Base-by-base conservation (phyloP, 1,140 invertebrate genomes). In the Coboldia fuscipes region DNA sequence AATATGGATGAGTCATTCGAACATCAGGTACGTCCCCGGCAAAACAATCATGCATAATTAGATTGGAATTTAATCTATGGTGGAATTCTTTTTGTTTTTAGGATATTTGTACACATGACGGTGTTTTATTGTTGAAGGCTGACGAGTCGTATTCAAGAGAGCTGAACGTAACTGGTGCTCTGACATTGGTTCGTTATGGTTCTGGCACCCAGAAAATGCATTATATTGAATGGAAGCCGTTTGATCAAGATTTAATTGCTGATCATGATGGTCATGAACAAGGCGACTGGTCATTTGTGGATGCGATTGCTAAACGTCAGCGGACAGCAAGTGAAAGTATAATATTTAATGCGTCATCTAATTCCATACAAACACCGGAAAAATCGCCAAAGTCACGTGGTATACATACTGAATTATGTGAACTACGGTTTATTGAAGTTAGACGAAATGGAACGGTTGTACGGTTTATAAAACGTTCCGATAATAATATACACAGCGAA, bases 161-260 rank as follows among this genome's bases (percentile, higher is more conserved):
- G 13, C 68, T 70, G 44, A 18, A 20, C 16, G n/a, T 60, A 6
- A 63, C 65, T 34, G 70, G 69, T 3, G 64, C 68, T 37, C 48
- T 73, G 5, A 67, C 60, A 34, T 55, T 73, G 33, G 61, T 64
- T 3, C 56, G 62, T 42, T 62, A 68, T 44, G 36, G 35, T 4
- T 20, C 40, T n/a, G n/a, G n/a, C 15, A 42, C 55, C 0, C 56
- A 61, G 35, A 47, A 48, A 16, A 55, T 51, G 13, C 54, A 65
- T 41, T 73, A 62, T 28, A 67, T 85, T 23, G 79, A 83, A 56
- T 85, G 80, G 81, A 72, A 72, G 47, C 75, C 75, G 3, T 70
- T 69, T 39, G 77, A 75, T 46, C 63, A 73, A 32, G 66, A 71
- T 26, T 67, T 78, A 28, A 70, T 75, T 20, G 65, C 70, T 15